Evolutionary conservation across 2,113 vertebrate genomes (phyloP).

Genomic region (Chitala chitala): DNA sequence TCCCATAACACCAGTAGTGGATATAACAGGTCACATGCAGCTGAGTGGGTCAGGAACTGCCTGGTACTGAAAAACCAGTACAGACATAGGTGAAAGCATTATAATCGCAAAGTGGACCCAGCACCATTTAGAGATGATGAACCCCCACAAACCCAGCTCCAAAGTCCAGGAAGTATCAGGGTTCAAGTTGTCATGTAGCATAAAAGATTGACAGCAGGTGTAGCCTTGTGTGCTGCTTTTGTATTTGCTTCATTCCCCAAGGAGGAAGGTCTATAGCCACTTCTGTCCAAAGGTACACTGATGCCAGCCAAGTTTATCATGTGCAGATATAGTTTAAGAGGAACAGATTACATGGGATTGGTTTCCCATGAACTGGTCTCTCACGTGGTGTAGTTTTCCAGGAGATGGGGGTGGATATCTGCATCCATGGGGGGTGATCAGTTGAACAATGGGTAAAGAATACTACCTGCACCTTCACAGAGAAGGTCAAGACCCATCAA

Average conservation of each 20-base stretch:
- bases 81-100: neutral
- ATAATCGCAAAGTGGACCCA: neutral
- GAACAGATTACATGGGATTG: neutral
- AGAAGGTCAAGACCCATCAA: slow-evolving; percentile 60
- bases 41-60: neutral
- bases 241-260: slow-evolving; percentile 29
- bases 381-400: neutral
- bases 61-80: neutral
- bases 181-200: neutral
- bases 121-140: neutral
- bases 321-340: neutral
- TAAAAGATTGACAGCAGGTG: slow-evolving; percentile 35
- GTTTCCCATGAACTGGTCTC: neutral
- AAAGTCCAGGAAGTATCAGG: neutral
- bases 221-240: slow-evolving; percentile 24
- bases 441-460: slow-evolving; percentile 1
- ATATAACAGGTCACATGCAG: neutral
- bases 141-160: neutral
- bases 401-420: neutral
- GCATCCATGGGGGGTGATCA: neutral
- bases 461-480: slow-evolving; percentile 42
- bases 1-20: neutral
- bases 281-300: neutral
- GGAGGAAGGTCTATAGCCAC: slow-evolving; percentile 52
- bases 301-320: neutral